Evolutionary conservation across 2,113 vertebrate species (phyloP), one percentile per base, ranked within the genome.

Genomic region (Pedetes capensis): DNA sequence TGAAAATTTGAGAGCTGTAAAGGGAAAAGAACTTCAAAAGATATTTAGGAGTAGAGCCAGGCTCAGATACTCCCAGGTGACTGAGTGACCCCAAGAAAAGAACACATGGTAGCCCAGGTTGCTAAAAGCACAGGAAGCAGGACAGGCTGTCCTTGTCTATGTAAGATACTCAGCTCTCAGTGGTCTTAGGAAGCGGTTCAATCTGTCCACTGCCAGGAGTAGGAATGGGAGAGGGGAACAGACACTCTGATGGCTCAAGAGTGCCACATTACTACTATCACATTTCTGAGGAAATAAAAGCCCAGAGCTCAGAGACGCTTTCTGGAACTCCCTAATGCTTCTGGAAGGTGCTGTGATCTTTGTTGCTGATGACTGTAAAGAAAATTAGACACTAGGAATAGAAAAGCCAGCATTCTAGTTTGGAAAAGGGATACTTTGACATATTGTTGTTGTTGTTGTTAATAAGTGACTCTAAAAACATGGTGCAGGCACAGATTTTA

Each of bases 21-120:
- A 79, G 32, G 75, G 20, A 96, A 93, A 97, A 85, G 89, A 87
- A 87, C 75, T 95, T 37, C 1, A 37, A 88, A 90, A 88, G 17
- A 3, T 68, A 29, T 61, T 71, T 11, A 68, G 47, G 25, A 71
- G n/a, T 5, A 75, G 47, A 34, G 32, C 39, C 0, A 1, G 87
- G 59, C 84, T 92, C 72, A 72, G 11, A 87, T 63, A 91, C 92
- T 85, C 87, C 55, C 93, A 61, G 61, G 93, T 92, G 89, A 92
- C 47, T 12, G 78, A 96, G 75, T 6, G 29, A 51, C 81, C 57
- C 39, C 7, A 13, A 82, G 51, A 75, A 82, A 42, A 92, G 37
- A 80, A 82, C 17, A 79, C 44, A 74, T 1, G 16, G 76, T 12
- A 37, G 71, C 68, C 66, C 86, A 32, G 29, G n/a, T 44, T 22